Conservation (phyloP, 2,888 invertebrate genomes). For the Synanthedon formicaeformis region DNA sequence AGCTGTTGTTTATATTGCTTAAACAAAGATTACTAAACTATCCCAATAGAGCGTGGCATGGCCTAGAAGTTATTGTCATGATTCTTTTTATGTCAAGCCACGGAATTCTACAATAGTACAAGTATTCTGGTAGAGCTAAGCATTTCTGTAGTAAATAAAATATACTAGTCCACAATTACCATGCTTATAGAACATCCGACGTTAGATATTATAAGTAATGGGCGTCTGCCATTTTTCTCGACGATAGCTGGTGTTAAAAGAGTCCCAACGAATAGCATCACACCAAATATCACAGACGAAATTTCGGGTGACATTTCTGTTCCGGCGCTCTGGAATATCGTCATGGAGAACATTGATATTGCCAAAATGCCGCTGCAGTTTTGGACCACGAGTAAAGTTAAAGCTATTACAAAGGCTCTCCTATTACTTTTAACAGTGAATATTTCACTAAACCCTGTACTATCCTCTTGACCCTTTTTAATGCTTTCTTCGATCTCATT, state of each 20-base stretch:
- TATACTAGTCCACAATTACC: neutral
- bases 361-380: neutral
- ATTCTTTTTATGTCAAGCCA: no score
- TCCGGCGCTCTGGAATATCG: neutral
- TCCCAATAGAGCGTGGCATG: no score
- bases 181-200: neutral
- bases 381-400: neutral
- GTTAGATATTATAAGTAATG: neutral
- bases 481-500: constrained; percentile 1
- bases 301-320: neutral
- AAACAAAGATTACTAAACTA: neutral
- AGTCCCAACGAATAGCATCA: neutral
- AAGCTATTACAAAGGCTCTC: neutral
- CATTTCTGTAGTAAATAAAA: no score
- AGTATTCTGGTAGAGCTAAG: no score
- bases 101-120: no score
- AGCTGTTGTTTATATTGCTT: neutral
- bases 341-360: neutral
- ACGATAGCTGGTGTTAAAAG: neutral
- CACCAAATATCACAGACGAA: neutral
- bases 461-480: neutral
- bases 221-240: neutral
- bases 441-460: neutral
- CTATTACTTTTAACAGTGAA: neutral
- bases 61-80: no score